Conservation (phyloP, 2,888 invertebrate genomes). For the Drosophila melanosoma region DNA sequence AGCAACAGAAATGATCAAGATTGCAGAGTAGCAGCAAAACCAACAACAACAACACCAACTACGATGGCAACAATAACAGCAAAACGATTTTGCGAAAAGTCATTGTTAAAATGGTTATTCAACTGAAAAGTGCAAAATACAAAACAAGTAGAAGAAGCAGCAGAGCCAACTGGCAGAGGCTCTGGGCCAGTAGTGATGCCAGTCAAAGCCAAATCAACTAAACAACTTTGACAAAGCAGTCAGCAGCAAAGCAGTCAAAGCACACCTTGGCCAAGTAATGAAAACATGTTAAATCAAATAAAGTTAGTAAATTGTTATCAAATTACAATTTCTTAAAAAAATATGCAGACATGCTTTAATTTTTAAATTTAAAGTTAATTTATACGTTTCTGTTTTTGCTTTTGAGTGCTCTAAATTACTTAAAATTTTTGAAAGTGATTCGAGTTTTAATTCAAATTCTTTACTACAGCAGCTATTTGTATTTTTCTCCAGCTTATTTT, state of each 20-base stretch:
- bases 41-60: slow-evolving; percentile 20
- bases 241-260: too few species aligned
- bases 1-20: slow-evolving; percentile 31
- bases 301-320: background rate
- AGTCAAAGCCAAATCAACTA: background rate
- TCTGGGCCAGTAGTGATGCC: slow-evolving; percentile 8
- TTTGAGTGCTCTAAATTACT: background rate
- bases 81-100: slow-evolving; percentile 29
- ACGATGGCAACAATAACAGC: slow-evolving; percentile 18
- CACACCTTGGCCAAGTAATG: background rate
- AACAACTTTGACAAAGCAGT: background rate
- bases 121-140: slow-evolving; percentile 60
- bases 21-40: slow-evolving; percentile 17
- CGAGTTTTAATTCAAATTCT: background rate
- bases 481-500: background rate
- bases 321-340: background rate
- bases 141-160: slow-evolving; percentile 33
- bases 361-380: background rate
- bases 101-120: slow-evolving; percentile 61
- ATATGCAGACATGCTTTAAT: background rate
- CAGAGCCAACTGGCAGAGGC: slow-evolving; percentile 7
- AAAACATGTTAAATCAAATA: background rate
- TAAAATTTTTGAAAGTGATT: background rate
- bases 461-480: background rate
- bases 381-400: too few species aligned